A percentile compares a stretch with the other conserved stretches of the same genome.
Evolutionary conservation across 2,888 invertebrate species (phyloP).

Genomic region (Cephonodes hylas): DNA sequence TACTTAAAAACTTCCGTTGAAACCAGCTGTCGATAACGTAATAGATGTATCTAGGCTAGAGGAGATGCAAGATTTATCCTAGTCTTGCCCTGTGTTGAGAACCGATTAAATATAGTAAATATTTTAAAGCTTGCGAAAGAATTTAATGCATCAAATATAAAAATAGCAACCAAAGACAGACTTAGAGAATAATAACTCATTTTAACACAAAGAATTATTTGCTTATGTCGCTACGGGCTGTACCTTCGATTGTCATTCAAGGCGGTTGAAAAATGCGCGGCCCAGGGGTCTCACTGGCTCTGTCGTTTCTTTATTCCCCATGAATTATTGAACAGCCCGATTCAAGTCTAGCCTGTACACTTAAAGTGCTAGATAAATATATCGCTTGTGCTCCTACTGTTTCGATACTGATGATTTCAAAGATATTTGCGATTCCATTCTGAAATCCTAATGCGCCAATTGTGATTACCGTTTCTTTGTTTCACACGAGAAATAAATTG

Average conservation of each 20-base stretch:
- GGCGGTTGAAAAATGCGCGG: constrained; percentile 68
- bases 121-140: too few relatives aligned
- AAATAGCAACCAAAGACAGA: constrained; percentile 15
- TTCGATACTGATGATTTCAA: constrained; percentile 13
- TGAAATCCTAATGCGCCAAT: background rate
- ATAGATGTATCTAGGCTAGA: too few relatives aligned
- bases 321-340: constrained; percentile 74
- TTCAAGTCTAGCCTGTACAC: constrained; percentile 57
- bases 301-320: constrained; percentile 61
- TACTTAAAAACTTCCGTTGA: too few relatives aligned
- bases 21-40: too few relatives aligned
- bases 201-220: constrained; percentile 52
- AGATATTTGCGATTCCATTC: background rate
- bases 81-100: too few relatives aligned
- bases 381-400: constrained; percentile 24
- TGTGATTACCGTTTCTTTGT: background rate
- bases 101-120: too few relatives aligned
- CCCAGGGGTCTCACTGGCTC: constrained; percentile 64
- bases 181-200: constrained; percentile 46
- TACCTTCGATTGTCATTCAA: constrained; percentile 45
- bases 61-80: too few relatives aligned
- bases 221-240: constrained; percentile 40
- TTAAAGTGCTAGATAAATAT: constrained; percentile 27
- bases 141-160: background rate
- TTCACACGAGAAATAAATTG: too few relatives aligned